Evolutionary conservation across 2,113 vertebrate genomes (phyloP).

Genomic region (Pseudopipra pipra): DNA sequence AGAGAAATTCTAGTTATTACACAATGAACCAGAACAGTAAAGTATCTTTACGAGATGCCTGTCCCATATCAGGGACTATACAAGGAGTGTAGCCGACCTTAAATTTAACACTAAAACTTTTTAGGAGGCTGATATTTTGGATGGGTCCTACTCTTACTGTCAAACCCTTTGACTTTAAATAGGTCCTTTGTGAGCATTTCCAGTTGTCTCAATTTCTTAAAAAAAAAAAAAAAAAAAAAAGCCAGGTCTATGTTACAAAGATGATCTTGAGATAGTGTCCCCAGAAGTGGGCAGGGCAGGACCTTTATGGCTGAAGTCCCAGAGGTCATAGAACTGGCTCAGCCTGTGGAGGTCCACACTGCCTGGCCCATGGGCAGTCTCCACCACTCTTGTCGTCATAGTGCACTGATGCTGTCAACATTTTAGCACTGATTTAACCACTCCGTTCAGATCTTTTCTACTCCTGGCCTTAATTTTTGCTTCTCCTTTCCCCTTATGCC

Average conservation of each 20-base stretch:
- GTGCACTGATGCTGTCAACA: neutral
- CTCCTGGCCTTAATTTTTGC: neutral
- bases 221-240: neutral
- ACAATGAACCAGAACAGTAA: neutral
- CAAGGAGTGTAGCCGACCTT: neutral
- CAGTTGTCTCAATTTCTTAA: neutral
- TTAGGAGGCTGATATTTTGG: neutral
- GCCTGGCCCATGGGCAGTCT: neutral
- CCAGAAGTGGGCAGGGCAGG: neutral
- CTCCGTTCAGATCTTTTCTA: neutral
- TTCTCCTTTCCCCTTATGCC: neutral
- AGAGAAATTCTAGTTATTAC: neutral
- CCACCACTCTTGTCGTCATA: neutral
- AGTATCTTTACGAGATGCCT: fast-evolving
- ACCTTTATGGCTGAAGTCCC: neutral
- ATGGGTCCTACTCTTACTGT: neutral
- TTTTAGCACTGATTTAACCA: neutral
- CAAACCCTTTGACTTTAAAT: neutral
- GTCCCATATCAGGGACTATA: neutral
- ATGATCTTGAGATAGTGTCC: neutral
- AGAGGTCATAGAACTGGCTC: neutral
- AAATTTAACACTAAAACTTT: neutral
- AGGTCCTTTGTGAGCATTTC: neutral
- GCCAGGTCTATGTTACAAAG: neutral
- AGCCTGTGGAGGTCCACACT: neutral